These are phyloP conservation scores for Rachycentron canadum DNA, from an alignment of 2,797 vertebrate species.

Conservation along the genomic window DNA sequence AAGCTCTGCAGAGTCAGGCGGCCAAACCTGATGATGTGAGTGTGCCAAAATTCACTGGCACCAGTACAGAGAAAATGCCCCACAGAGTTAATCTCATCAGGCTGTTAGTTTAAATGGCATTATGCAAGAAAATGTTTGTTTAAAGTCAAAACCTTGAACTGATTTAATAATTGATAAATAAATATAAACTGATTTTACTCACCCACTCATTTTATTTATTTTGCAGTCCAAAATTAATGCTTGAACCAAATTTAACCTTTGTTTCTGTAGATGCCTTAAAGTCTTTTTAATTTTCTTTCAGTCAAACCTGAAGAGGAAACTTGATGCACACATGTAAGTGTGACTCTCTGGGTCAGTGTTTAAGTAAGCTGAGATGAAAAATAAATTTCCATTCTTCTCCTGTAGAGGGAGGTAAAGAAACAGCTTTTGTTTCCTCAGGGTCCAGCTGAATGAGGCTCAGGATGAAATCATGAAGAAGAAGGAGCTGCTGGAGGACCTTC, in stretches of 20 bases:
- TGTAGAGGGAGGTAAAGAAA: conserved; percentile 25
- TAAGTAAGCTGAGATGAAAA: not conserved
- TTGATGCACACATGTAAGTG: conserved; percentile 98
- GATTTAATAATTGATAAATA: no score
- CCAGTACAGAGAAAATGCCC: not conserved
- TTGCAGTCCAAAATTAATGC: not conserved
- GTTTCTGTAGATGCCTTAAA: not conserved
- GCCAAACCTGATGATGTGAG: conserved; percentile 93
- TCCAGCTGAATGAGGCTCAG: conserved; percentile 95
- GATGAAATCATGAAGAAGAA: conserved; percentile 98
- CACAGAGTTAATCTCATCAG: conserved; percentile 17
- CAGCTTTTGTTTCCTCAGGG: conserved; percentile 81
- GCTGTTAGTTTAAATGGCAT: conserved; percentile 9
- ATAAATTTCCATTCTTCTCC: not conserved
- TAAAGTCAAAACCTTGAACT: conserved; percentile 10
- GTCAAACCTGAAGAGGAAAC: conserved; percentile 95
- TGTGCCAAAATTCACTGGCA: conserved; percentile 22
- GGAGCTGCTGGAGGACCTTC: conserved; percentile 94
- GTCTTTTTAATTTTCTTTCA: conserved; percentile 57
- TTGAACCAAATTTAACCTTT: not conserved
- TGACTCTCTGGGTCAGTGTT: not conserved
- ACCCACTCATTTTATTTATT: not conserved
- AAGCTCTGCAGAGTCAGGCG: conserved; percentile 93
- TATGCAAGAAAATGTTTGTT: conserved; percentile 1
- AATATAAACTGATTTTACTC: no score